Evolutionary conservation across 2,888 invertebrate genomes (phyloP).

Genomic region (Aphodius sticticus): DNA sequence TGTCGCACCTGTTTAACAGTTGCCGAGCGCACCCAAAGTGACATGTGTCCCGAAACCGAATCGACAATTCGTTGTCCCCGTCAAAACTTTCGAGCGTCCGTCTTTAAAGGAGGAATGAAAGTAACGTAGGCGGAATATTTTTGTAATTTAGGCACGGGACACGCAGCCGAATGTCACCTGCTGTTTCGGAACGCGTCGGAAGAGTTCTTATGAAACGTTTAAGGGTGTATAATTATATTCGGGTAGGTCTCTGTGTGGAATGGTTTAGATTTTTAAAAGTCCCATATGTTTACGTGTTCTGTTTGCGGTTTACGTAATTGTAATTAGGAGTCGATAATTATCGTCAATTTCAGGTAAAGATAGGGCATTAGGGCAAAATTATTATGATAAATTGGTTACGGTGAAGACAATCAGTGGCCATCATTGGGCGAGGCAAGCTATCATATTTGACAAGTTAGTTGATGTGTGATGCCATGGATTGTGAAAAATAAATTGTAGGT

Average conservation of each 20-base stretch:
- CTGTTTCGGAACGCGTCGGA: not conserved
- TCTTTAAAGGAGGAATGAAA: not conserved
- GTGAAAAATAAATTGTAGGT: no score
- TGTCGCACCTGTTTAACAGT: not conserved
- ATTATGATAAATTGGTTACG: no score
- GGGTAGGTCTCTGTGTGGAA: not conserved
- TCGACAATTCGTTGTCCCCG: not conserved
- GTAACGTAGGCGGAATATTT: not conserved
- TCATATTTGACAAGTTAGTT: no score
- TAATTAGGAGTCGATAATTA: not conserved
- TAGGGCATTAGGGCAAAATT: no score
- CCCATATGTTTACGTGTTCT: not conserved
- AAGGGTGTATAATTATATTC: not conserved
- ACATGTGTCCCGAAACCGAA: not conserved
- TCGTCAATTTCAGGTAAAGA: not conserved
- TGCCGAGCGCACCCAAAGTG: not conserved
- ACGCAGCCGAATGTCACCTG: not conserved
- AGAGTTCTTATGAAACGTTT: not conserved
- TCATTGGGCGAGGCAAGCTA: no score
- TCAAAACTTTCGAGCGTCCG: not conserved
- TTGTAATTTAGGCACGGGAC: slow-evolving; percentile 4
- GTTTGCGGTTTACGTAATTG: not conserved
- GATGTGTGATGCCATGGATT: no score
- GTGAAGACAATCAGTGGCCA: no score
- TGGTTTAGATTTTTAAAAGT: not conserved